Conservation (phyloP, 1,140 invertebrate genomes). For the Eubasilissa regina region DNA sequence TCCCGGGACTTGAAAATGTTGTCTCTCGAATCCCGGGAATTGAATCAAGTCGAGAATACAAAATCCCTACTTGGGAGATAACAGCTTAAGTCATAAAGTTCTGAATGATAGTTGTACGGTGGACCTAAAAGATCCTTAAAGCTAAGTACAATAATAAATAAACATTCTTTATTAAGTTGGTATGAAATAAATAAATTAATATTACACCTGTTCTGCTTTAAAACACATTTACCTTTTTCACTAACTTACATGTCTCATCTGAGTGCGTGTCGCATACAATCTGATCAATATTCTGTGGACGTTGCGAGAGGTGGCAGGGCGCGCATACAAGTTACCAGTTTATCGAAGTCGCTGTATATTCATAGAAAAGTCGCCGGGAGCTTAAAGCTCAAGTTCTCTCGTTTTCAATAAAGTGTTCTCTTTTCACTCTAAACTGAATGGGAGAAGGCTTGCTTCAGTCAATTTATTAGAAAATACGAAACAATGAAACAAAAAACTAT, state of each 20-base stretch:
- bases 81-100: too few relatives aligned
- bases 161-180: too few relatives aligned
- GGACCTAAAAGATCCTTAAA: too few relatives aligned
- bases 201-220: not conserved
- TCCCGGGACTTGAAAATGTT: too few relatives aligned
- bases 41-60: too few relatives aligned
- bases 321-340: slow-evolving; percentile 28
- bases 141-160: too few relatives aligned
- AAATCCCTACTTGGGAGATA: too few relatives aligned
- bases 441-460: not conserved
- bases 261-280: not conserved
- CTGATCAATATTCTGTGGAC: slow-evolving; percentile 29
- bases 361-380: slow-evolving; percentile 8
- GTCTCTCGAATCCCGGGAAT: too few relatives aligned
- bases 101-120: too few relatives aligned
- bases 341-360: not conserved
- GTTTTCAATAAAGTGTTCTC: slow-evolving; percentile 15
- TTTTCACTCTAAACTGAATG: slow-evolving; percentile 1
- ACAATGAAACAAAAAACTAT: not conserved
- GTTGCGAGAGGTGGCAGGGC: not conserved
- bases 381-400: slow-evolving; percentile 16
- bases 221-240: not conserved
- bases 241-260: too few relatives aligned
- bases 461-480: not conserved
- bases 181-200: not conserved